These are phyloP conservation scores for Actinernus sp. DNA, from an alignment of 92 coral and sea anemone genomes.

Conservation along the genomic window DNA sequence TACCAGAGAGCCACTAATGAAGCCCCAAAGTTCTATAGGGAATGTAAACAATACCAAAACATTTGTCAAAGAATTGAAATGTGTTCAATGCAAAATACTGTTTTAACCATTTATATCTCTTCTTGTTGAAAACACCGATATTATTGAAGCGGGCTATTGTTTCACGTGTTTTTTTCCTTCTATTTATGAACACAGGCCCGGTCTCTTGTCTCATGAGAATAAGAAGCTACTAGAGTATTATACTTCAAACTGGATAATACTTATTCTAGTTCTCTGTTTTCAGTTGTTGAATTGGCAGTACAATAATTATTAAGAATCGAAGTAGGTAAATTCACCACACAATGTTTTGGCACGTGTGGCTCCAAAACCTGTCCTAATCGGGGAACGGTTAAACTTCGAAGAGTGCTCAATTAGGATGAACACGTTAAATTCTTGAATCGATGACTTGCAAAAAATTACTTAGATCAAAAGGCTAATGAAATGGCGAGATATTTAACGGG, in stretches of 20 bases:
- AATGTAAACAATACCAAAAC: constrained; percentile 6
- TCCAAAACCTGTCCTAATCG: neutral
- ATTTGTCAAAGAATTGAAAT: neutral
- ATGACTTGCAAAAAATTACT: neutral
- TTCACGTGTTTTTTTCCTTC: neutral
- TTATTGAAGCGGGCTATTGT: neutral
- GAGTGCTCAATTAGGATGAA: neutral
- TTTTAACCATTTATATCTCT: neutral
- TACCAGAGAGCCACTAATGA: neutral
- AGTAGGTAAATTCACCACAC: neutral
- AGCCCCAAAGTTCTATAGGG: neutral
- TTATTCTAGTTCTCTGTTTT: too few species aligned
- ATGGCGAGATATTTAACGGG: neutral
- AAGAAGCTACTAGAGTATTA: neutral
- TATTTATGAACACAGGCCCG: neutral
- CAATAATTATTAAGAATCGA: constrained; percentile 1
- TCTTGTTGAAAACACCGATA: neutral
- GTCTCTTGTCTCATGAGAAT: constrained; percentile 1
- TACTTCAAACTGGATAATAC: too few species aligned
- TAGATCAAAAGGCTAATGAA: neutral
- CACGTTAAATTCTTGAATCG: neutral
- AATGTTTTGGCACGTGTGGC: neutral
- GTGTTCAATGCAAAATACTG: constrained; percentile 1
- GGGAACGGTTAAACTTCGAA: neutral
- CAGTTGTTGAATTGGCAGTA: too few species aligned